Base-by-base conservation (phyloP, 2,797 vertebrate species). In the Parauchenoglanis ngamensis region DNA sequence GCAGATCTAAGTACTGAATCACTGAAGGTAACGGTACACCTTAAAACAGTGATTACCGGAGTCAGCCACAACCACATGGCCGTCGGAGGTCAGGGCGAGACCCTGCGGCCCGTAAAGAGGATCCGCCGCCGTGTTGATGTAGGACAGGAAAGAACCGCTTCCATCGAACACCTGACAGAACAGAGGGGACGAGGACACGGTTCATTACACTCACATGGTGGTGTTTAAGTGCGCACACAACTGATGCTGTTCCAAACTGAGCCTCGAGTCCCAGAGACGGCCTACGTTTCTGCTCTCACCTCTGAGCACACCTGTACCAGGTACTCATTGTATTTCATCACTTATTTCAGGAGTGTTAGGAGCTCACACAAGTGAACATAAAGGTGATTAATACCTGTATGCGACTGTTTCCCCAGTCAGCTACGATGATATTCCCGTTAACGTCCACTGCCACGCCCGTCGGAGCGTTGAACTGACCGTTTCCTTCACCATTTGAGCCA, bases 1-100 rank as follows among this genome's bases (percentile, higher is more conserved):
- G 76, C 77, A 54, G 82, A 79, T 84, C 79, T 67, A 49, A 31
- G 35, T 65, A 70, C 65, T 88, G 3, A 82, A 83, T 90, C 96
- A 99, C 94, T 99, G 98, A 56, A 99, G 95, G 92, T 99, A 99
- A 90, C 98, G 97, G 90, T 99, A 99, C 91, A 99, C 98, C 94
- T 99, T 99, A 94, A 99, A 99, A 94, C 98, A 99, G 93, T 99
- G 98, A 94, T 99, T 99, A 68, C 98, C 98, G 84, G 98, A 99
- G 95, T 99, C 98, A 28, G 98, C 98, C 67, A 99, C 98, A 75
- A 99, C 98, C 83, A 99, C 98, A 0, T 99, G 97, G 91, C 98
- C 98, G 0, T 99, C 98, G 1, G 97, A 98, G 87, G 98, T 99
- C 83, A 99, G 95, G 49, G 98, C 97, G 90, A 99, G 94, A 84